Evolutionary conservation across 2,888 invertebrate genomes (phyloP), one percentile per base, ranked within the genome.

Genomic region (Coenonympha arcania): DNA sequence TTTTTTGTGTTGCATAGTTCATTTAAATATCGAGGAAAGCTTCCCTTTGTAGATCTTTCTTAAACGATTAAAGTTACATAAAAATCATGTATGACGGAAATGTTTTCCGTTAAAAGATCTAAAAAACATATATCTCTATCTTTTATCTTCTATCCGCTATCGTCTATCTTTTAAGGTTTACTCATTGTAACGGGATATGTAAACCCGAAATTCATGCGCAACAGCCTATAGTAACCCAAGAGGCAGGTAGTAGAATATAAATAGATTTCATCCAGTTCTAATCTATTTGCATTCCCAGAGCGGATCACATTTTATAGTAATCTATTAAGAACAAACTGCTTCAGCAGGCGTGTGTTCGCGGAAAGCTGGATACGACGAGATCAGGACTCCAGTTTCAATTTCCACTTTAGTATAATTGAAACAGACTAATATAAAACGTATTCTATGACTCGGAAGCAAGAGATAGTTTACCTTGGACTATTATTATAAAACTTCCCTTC

Each of bases 331-430:
- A 44, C 44, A 24, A 44, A 44, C 44, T 33, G 11, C 11, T 36
- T 36, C n/a, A 26, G 33, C 20, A 20, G 6, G 28, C 28, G 22
- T 40, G 34, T 41, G 11, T 28, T 45, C 34, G 33, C 34, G 11
- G 33, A 39, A 50, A 22, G 28, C 33, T 34, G 34, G 40, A 34
- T 36, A 41, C 31, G 37, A 18, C 11, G 28, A 33, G 26, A 24
- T 39, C 36, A 49, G 22, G 43, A 24, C 50, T 45, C 68, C 73
- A 65, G 75, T 76, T 78, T 72, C 76, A 79, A 79, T 79, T 79
- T 79, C 77, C 75, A 71, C 68, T 73, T 67, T 69, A 69, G 64
- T 69, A 69, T 79, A 75, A 79, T 79, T 79, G 76, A 76, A 79
- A 73, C 58, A 60, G 63, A 57, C 64, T 71, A 53, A 53, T 59